Conservation (phyloP, 2,888 invertebrate genomes). For the Pollenia labialis region DNA sequence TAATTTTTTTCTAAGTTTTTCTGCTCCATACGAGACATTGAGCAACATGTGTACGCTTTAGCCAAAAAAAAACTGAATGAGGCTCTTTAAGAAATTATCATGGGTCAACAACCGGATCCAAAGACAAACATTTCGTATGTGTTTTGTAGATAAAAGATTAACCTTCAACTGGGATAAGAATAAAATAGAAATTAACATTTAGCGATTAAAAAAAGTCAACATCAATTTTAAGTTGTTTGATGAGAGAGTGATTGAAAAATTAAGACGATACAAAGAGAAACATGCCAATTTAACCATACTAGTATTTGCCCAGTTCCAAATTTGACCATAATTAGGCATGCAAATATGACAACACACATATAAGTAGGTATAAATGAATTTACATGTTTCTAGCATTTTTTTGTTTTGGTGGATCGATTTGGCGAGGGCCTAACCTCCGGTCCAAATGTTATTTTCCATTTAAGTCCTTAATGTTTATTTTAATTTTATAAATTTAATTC, state of each 20-base stretch:
- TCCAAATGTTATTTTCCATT: too few species aligned
- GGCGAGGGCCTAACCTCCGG: too few species aligned
- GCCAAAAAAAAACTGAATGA: conserved; percentile 43
- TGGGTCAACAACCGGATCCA: conserved; percentile 79
- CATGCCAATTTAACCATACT: too few species aligned
- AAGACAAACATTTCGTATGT: conserved; percentile 60
- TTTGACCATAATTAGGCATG: too few species aligned
- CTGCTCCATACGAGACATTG: neutral
- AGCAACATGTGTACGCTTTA: neutral
- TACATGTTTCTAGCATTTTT: too few species aligned
- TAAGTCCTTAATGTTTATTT: too few species aligned
- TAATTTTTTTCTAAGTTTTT: conserved; percentile 25
- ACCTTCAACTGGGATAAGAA: conserved; percentile 55
- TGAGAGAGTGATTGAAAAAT: neutral
- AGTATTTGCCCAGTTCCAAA: too few species aligned
- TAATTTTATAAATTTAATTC: too few species aligned
- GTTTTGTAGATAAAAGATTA: conserved; percentile 51
- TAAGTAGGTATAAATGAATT: too few species aligned
- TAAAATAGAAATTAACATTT: conserved; percentile 20
- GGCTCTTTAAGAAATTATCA: conserved; percentile 11
- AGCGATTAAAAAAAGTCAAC: neutral
- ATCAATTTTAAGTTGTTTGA: neutral
- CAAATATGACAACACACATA: too few species aligned
- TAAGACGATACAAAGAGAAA: too few species aligned
- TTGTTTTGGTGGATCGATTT: too few species aligned